Evolutionary conservation across 1,140 invertebrate species (phyloP).

Genomic region (Daktulosphaira vitifoliae): DNA sequence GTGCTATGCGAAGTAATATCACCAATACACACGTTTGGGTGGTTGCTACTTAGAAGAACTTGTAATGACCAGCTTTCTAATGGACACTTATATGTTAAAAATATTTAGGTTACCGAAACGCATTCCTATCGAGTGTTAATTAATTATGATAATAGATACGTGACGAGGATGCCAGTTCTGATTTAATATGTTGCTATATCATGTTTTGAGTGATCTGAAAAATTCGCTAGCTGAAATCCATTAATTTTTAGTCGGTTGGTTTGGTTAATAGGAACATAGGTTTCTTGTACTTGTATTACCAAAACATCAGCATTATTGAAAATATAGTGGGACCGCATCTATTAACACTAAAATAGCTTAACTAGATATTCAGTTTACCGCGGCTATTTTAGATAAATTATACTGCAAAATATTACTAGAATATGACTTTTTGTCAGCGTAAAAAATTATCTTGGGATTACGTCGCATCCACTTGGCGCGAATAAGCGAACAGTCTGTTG

Average conservation of each 20-base stretch:
- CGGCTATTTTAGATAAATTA: no score
- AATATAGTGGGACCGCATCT: no score
- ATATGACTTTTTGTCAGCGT: no score
- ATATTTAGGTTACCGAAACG: not conserved
- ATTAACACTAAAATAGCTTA: no score
- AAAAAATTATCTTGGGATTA: no score
- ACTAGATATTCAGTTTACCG: no score
- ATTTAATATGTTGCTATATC: no score
- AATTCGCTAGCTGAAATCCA: no score
- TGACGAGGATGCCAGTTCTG: not conserved
- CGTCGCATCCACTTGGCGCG: no score
- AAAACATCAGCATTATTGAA: not conserved
- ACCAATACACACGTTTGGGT: not conserved
- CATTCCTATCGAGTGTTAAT: not conserved
- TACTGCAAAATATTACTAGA: no score
- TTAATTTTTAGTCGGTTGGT: not conserved
- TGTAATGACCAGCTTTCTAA: not conserved
- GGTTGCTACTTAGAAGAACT: not conserved
- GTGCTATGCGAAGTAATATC: not conserved
- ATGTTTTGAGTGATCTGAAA: no score
- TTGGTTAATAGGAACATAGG: not conserved
- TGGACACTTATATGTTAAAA: not conserved
- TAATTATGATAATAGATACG: not conserved
- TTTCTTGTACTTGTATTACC: not conserved
- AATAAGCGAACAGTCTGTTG: no score